Percentiles rank a stretch among this genome's conserved stretches.
phyloP scores from a whole-genome alignment of 1,140 invertebrate species.

The Temnothorax nylanderi region DNA sequence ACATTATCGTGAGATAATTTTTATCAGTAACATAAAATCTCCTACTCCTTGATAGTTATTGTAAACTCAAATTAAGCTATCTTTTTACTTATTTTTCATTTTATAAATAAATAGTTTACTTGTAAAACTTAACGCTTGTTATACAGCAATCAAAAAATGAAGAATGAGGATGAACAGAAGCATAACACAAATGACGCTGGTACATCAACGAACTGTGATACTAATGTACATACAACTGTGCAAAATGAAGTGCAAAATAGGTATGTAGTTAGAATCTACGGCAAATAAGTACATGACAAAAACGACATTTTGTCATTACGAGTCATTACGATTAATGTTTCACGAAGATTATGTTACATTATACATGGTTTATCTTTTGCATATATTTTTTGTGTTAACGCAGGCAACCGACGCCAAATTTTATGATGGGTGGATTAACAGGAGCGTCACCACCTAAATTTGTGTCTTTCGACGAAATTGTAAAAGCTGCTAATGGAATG shows the following conservation, averaged over 20 bases:
- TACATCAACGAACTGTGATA: slow-evolving; percentile 70
- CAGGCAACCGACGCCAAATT: slow-evolving; percentile 77
- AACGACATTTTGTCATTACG: background rate
- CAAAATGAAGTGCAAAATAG: slow-evolving; percentile 70
- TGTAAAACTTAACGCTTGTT: background rate
- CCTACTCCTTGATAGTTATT: background rate
- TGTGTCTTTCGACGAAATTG: slow-evolving; percentile 95
- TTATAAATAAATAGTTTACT: slow-evolving; percentile 1
- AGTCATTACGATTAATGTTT: background rate
- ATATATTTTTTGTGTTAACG: slow-evolving; percentile 22
- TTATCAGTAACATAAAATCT: background rate
- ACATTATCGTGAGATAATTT: background rate
- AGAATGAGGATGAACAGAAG: slow-evolving; percentile 77
- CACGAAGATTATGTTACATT: slow-evolving; percentile 20
- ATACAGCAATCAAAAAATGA: slow-evolving; percentile 77
- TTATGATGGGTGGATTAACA: slow-evolving; percentile 83
- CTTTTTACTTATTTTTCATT: background rate
- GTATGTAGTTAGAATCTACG: slow-evolving; percentile 64
- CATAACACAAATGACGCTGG: slow-evolving; percentile 69
- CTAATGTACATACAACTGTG: slow-evolving; percentile 61
- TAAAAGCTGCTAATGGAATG: slow-evolving; percentile 95
- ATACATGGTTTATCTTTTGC: slow-evolving; percentile 10
- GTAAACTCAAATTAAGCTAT: background rate
- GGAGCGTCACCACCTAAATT: slow-evolving; percentile 94
- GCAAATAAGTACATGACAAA: background rate